phyloP scores from a whole-genome alignment of 2,888 invertebrate genomes.

The Phortica okadai region DNA sequence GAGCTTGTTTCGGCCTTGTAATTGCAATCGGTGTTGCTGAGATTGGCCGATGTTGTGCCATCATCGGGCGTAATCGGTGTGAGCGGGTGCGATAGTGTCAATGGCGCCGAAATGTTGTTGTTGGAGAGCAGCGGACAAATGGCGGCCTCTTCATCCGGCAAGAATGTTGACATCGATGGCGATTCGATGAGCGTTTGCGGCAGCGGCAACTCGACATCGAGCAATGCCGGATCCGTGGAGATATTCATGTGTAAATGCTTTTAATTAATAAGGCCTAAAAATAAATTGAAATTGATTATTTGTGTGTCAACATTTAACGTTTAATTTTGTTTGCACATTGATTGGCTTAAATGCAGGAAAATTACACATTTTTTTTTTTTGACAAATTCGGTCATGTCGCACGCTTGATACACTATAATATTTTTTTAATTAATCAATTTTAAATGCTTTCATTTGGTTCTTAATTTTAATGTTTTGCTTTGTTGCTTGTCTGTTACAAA shows the following conservation, averaged over 20 bases:
- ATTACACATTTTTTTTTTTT: too few species aligned
- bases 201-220: slow-evolving; percentile 73
- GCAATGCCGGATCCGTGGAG: slow-evolving; percentile 72
- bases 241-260: slow-evolving; percentile 64
- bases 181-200: slow-evolving; percentile 72
- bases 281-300: background rate
- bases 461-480: too few species aligned
- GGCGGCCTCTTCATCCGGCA: slow-evolving; percentile 81
- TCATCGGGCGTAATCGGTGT: slow-evolving; percentile 79
- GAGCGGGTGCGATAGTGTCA: slow-evolving; percentile 80
- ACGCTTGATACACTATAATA: too few species aligned
- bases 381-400: too few species aligned
- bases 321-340: too few species aligned
- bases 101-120: slow-evolving; percentile 79
- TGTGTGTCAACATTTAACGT: background rate
- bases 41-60: slow-evolving; percentile 74
- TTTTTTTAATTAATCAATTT: too few species aligned
- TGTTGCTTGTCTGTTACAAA: too few species aligned
- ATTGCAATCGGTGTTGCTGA: slow-evolving; percentile 55
- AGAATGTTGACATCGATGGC: slow-evolving; percentile 74
- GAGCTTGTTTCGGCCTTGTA: slow-evolving; percentile 70
- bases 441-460: too few species aligned
- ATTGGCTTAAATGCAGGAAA: too few species aligned
- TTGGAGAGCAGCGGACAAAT: slow-evolving; percentile 82
- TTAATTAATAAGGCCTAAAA: background rate